Base-by-base conservation (phyloP, 2,888 invertebrate species). In the Glyphotaelius pellucidus region DNA sequence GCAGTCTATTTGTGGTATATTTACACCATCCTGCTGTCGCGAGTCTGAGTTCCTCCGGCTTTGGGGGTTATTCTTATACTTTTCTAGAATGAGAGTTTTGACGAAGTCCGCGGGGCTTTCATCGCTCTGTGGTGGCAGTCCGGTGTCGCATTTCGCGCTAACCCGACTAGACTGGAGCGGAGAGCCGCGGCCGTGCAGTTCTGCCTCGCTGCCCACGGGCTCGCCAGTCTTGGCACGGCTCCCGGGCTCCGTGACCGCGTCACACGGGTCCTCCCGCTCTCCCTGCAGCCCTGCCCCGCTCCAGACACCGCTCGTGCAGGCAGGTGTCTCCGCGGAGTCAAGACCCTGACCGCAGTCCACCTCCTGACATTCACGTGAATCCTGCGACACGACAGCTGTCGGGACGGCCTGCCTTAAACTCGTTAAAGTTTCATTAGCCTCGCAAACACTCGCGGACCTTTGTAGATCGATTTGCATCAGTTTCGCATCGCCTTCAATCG, bases 121-220 rank as follows among this genome's bases (percentile, higher is more conserved):
- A 47, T 67, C 67, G 91, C 67, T 42, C 83, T 87, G 32, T 31
- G 79, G 42, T 52, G 88, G 32, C 32, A 67, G 89, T n/a, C 31
- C 84, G 93, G 93, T 93, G 90, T 93, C 93, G 92, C 93, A 92
- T 93, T 93, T 93, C 93, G 91, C 86, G 86, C 38, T 67, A 15
- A 31, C 52, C 47, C 83, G 80, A 84, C 81, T 30, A 89, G 91
- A 89, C 88, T 91, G 91, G 84, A 81, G 84, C 42, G 88, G 35
- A n/a, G 79, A 79, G 79, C 80, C 89, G 81, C 89, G 32, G 52
- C n/a, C 84, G 25, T 80, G 80, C 87, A 52, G 88, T 35, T 84
- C 89, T 80, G 52, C 79, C 38, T 84, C 80, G 83, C 92, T 47
- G 83, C 92, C 87, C 84, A 91, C 91, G 89, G 92, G 31, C 79